Conservation (phyloP, 2,888 invertebrate genomes). For the Leucophora obtusa region DNA sequence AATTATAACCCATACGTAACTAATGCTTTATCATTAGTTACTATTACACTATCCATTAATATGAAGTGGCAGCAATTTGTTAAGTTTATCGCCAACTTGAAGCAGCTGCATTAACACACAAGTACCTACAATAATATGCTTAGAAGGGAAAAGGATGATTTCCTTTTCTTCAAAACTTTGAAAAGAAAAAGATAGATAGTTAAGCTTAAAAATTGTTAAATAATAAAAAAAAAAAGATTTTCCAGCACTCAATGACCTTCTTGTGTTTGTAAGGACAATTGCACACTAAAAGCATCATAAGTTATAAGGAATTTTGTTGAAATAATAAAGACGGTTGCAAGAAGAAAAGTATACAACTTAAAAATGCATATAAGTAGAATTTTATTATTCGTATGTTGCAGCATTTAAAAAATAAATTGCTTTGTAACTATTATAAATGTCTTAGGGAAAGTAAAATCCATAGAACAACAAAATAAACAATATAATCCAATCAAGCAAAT, state of each 20-base stretch:
- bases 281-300: background rate
- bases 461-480: background rate
- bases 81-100: constrained; percentile 11
- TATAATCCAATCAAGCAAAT: constrained; percentile 1
- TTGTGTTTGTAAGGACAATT: background rate
- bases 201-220: background rate
- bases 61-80: constrained; percentile 27
- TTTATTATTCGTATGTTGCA: background rate
- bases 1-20: background rate
- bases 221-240: background rate
- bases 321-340: background rate
- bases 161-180: background rate
- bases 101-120: background rate
- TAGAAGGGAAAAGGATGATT: background rate
- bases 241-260: background rate
- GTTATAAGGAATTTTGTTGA: background rate
- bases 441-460: background rate
- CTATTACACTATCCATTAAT: constrained; percentile 30
- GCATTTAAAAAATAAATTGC: background rate
- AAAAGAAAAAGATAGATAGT: background rate
- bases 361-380: background rate
- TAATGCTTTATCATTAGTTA: constrained; percentile 20
- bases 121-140: background rate
- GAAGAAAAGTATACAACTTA: background rate
- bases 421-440: background rate